Percentiles rank a stretch among this genome's conserved stretches.
Conservation (phyloP, 2,888 invertebrate species). For the Clanis bilineata region DNA sequence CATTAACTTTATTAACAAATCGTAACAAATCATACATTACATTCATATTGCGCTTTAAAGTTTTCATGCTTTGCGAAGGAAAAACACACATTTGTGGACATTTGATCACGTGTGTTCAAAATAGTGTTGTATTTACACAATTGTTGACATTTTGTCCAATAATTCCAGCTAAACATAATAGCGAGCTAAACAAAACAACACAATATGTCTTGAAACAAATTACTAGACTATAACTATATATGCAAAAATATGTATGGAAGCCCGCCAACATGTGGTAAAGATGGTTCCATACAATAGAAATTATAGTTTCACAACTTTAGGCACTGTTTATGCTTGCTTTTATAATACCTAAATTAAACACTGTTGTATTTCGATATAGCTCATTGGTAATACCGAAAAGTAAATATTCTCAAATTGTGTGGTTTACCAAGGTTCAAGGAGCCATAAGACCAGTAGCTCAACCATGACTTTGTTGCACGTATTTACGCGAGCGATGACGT, state of each 20-base stretch:
- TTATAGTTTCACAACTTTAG: not conserved
- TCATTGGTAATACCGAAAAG: no score
- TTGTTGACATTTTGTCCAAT: not conserved
- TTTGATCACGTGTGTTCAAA: not conserved
- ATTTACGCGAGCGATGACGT: no score
- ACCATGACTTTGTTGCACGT: no score
- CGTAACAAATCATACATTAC: not conserved
- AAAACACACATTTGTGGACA: not conserved
- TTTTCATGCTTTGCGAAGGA: conserved; percentile 4
- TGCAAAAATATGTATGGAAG: not conserved
- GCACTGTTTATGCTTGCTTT: not conserved
- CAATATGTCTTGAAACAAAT: conserved; percentile 10
- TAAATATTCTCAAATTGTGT: no score
- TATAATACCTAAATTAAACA: no score
- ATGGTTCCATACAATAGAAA: not conserved
- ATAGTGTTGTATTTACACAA: not conserved
- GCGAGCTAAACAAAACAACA: conserved; percentile 10
- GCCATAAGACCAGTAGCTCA: no score
- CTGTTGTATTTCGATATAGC: no score
- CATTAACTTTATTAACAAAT: conserved; percentile 10
- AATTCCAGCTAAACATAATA: not conserved
- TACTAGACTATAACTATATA: not conserved
- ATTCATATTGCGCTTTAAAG: not conserved
- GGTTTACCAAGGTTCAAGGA: no score
- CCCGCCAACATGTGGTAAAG: conserved; percentile 1